Percentiles rank a stretch among this genome's conserved stretches.
Conservation (phyloP, 2,113 vertebrate species). For the Erythrocercus mccallii region DNA sequence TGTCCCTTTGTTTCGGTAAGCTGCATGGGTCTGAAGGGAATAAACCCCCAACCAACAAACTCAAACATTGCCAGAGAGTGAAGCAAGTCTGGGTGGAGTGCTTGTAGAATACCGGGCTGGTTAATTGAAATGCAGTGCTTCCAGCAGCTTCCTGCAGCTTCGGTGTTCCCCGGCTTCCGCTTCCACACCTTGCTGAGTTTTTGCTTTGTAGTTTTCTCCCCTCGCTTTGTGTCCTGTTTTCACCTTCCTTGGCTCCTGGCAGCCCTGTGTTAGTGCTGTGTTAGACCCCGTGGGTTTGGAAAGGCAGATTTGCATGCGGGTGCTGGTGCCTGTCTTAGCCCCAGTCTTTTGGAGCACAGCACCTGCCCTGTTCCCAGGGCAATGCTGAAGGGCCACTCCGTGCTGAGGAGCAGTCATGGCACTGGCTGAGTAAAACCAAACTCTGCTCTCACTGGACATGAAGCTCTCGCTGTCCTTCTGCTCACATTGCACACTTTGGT, state of each 20-base stretch:
- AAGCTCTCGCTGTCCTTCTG: accelerated
- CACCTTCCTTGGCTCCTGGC: not conserved
- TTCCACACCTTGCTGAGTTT: not conserved
- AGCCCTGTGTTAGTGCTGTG: no score
- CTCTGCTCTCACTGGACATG: accelerated
- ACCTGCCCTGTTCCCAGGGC: not conserved
- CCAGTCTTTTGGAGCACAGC: not conserved
- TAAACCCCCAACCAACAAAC: not conserved
- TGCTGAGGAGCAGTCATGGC: accelerated
- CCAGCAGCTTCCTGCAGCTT: not conserved
- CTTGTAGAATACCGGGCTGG: not conserved
- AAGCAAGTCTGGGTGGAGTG: not conserved
- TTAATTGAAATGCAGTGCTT: not conserved
- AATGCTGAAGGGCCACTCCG: accelerated
- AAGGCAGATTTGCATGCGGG: accelerated
- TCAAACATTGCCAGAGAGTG: not conserved
- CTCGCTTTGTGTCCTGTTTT: accelerated
- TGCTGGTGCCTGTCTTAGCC: not conserved
- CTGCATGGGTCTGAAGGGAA: not conserved
- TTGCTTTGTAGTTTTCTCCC: not conserved
- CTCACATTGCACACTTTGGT: accelerated
- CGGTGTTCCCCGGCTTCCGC: not conserved
- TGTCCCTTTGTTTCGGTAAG: not conserved
- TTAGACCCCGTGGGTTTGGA: not conserved
- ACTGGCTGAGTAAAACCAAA: not conserved